A percentile compares a stretch with the other conserved stretches of the same genome.
These are phyloP conservation scores for Pseudomyrmex dendroicus DNA, from an alignment of 1,140 invertebrate genomes.

Conservation along the genomic window DNA sequence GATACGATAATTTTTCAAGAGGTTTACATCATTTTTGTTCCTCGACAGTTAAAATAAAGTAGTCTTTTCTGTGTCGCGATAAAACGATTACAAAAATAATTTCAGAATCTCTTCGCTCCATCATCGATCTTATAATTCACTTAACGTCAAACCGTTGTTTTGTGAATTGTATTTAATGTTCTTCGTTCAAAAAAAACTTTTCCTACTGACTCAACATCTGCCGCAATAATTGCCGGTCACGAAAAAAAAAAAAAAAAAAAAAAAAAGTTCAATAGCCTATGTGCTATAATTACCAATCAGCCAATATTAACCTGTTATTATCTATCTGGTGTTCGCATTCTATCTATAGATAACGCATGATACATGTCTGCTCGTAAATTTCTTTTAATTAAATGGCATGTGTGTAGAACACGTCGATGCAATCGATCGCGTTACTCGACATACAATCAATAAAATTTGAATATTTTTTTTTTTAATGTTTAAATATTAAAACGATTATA, in stretches of 20 bases:
- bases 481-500: background rate
- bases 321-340: conserved; percentile 31
- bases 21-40: background rate
- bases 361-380: conserved; percentile 22
- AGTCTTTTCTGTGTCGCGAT: background rate
- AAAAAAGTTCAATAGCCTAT: conserved; percentile 14
- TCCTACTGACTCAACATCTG: conserved; percentile 33
- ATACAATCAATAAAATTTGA: background rate
- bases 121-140: background rate
- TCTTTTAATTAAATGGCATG: conserved; percentile 26
- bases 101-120: background rate
- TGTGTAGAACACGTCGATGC: no score
- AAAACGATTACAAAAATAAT: background rate
- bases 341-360: conserved; percentile 22
- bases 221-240: conserved; percentile 19
- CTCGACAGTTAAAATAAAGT: background rate
- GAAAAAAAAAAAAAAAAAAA: conserved; percentile 4
- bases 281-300: conserved; percentile 25
- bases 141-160: background rate
- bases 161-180: background rate
- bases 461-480: background rate
- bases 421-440: conserved; percentile 21
- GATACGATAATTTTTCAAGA: background rate
- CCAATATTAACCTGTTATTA: conserved; percentile 42
- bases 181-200: conserved; percentile 10